Evolutionary conservation across 2,797 vertebrate genomes (phyloP), one percentile per base, ranked within the genome.

Genomic region (Sebastes dallii): DNA sequence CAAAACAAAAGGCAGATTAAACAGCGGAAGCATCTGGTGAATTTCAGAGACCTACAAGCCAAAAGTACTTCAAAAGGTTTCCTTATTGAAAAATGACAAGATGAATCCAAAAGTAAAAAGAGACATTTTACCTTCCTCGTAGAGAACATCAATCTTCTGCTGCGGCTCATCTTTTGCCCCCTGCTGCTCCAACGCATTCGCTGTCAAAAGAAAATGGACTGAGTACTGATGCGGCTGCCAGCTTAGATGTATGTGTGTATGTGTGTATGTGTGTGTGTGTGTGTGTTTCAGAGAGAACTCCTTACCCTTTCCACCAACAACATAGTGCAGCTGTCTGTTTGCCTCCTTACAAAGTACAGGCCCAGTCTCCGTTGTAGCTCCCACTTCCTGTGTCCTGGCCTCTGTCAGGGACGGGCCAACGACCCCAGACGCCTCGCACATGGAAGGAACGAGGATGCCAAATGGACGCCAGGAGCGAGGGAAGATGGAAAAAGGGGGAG

Each of bases 111-210:
- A 78, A 32, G 22, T 50, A 12, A 72, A 73, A 69, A 20, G 42
- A 16, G n/a, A 6, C 2, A 3, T 54, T 67, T 80, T 4, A 89
- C 88, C 82, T 74, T 86, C 66, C 22, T 77, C 18, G 3, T 71
- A 75, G 42, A 75, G 65, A 50, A 78, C n/a, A 29, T 80, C 64
- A 5, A 5, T 32, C 64, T 68, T 56, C 27, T 14, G 9, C 12
- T 72, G 36, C 1, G 3, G 29, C 46, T 68, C 65, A 16, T 72
- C 4, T 65, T 34, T 70, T 61, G 24, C 12, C 56, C 82, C 30
- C 27, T 61, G 80, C 56, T 72, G 82, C 64, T 74, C 60, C 61
- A 50, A 52, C 25, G 22, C n/a, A 62, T 71, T 69, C 24, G 39
- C 91, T 88, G 74, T 56, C 56, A 50, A 52, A 75, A 52, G 42